Base-by-base conservation (phyloP, 1,140 invertebrate species). In the Caerostris darwini region DNA sequence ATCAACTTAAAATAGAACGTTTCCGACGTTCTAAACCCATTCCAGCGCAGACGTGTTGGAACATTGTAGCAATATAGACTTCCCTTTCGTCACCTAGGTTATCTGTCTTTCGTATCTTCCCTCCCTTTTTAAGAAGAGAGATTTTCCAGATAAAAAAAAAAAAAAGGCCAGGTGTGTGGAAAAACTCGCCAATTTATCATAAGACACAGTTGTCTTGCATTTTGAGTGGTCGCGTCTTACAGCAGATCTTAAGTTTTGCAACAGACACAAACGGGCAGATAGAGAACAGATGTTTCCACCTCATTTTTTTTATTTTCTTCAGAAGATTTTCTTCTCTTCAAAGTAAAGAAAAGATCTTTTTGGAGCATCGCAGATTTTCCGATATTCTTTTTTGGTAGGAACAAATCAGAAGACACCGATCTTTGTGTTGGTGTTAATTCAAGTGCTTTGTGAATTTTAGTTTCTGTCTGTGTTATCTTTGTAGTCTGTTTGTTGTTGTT, bases 401-500 rank as follows among this genome's bases (percentile, higher is more conserved):
- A 19, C 19, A n/a, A 6, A 77, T 77, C 69, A 6, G 82, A 83
- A 83, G 56, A 83, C 14, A 83, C 82, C 6, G n/a, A 57, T 56
- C 82, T 83, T 83, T 83, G 82, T 83, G 53, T 19, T 83, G 82
- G 82, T 58, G 82, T 83, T 83, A 83, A 57, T 56, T 83, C 82
- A 19, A 83, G 53, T 57, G 82, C 56, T 19, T 83, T 19, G 53
- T 83, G 82, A 56, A 58, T 19, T 57, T 19, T 4, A 77, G 69
- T 77, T 71, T 34, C 34, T 71, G 69, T 71, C 50, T 77, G 50
- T 77, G 19, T 77, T 77, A 77, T 77, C 69, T 71, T 8, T 19
- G 34, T 34, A 34, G 34, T 34, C 69, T 77, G 69, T 77, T 77
- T 77, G 34, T 53, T 53, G 34, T 67, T 17, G 61, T 12, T 3